phyloP scores from a whole-genome alignment of 2,113 vertebrate genomes.

The Anguilla japonica region DNA sequence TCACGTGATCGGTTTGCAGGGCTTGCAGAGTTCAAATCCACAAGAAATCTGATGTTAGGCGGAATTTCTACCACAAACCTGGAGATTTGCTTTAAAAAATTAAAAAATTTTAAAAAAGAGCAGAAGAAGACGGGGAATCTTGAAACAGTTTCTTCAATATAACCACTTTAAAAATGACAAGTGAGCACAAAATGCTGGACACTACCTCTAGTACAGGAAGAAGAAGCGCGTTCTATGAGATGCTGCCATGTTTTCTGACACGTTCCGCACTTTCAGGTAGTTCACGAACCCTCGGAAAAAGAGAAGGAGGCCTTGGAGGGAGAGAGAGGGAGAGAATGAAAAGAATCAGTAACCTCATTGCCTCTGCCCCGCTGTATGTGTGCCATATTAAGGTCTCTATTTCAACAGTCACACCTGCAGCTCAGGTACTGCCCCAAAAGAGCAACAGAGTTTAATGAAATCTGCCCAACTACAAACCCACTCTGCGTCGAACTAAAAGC shows the following conservation, averaged over 20 bases:
- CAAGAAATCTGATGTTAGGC: not conserved
- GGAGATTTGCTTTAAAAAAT: not conserved
- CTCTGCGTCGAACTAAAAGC: too few relatives aligned
- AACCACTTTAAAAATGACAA: not conserved
- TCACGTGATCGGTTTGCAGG: not conserved
- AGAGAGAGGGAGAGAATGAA: not conserved
- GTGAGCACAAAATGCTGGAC: not conserved
- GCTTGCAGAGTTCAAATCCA: not conserved
- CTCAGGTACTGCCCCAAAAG: too few relatives aligned
- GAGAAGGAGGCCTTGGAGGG: conserved; percentile 82
- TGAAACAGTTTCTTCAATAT: not conserved
- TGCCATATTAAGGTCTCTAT: too few relatives aligned
- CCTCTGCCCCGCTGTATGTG: not conserved
- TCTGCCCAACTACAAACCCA: too few relatives aligned
- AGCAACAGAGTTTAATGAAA: too few relatives aligned
- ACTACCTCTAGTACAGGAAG: conserved; percentile 86
- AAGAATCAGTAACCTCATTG: not conserved
- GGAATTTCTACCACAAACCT: not conserved
- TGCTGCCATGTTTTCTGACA: conserved; percentile 95
- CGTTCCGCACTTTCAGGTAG: conserved; percentile 96
- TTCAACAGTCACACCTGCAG: too few relatives aligned
- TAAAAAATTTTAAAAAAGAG: not conserved
- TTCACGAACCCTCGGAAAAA: conserved; percentile 98
- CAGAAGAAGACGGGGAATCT: not conserved
- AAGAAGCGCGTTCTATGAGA: conserved; percentile 93